These are phyloP conservation scores for Pteronotus mesoamericanus DNA, from an alignment of 2,797 vertebrate species.

Conservation along the genomic window DNA sequence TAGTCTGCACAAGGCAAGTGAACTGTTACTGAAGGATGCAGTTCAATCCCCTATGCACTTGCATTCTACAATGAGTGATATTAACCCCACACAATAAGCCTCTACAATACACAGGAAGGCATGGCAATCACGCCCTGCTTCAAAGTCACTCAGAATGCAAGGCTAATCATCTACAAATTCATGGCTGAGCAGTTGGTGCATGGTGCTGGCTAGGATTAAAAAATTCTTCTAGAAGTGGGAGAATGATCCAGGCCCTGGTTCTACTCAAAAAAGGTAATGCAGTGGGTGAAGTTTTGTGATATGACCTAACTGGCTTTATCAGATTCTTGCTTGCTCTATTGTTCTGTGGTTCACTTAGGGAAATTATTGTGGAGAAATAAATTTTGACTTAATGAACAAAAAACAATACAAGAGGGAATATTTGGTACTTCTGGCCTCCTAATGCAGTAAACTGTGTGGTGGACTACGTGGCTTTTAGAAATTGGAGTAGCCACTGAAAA, in stretches of 20 bases:
- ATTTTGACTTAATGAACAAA: not conserved
- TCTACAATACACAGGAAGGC: not conserved
- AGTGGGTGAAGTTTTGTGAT: not conserved
- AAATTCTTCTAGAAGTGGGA: not conserved
- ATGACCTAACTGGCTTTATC: not conserved
- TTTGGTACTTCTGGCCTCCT: not conserved
- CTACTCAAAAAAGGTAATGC: not conserved
- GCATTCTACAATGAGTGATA: not conserved
- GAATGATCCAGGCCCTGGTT: not conserved
- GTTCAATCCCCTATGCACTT: not conserved
- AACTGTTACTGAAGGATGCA: not conserved
- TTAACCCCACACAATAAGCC: not conserved
- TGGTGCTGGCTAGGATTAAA: not conserved
- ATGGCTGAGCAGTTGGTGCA: not conserved
- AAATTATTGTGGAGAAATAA: not conserved
- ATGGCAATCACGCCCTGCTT: not conserved
- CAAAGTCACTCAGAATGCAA: not conserved
- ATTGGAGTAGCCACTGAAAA: not conserved
- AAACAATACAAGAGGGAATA: not conserved
- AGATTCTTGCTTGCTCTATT: not conserved
- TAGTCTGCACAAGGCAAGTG: not conserved
- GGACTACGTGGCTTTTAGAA: not conserved
- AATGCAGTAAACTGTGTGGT: not conserved
- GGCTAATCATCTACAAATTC: not conserved
- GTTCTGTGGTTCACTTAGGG: not conserved